These are phyloP conservation scores for Abrostola tripartita DNA, from an alignment of 2,888 invertebrate species.

Conservation along the genomic window DNA sequence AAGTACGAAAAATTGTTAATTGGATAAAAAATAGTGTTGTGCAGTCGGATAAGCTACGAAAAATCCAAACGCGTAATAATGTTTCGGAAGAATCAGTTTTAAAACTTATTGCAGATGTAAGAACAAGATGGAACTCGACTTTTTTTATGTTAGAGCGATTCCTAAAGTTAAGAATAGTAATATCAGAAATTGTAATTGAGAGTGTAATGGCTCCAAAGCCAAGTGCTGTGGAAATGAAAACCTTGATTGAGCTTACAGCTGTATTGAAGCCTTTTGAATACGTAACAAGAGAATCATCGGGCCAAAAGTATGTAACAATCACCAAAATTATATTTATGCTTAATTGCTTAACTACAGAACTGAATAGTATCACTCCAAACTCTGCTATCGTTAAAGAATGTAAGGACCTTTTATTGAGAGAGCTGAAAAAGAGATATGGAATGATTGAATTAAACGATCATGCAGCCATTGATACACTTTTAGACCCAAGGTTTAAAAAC, in stretches of 20 bases:
- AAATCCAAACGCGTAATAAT: constrained; percentile 50
- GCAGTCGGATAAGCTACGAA: constrained; percentile 49
- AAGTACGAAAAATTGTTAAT: constrained; percentile 49
- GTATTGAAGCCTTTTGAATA: constrained; percentile 49
- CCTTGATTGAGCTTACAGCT: constrained; percentile 44
- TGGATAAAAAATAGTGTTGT: constrained; percentile 49
- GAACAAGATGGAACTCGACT: constrained; percentile 49
- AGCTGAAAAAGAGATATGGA: constrained; percentile 54
- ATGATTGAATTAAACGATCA: constrained; percentile 56
- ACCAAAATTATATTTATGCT: constrained; percentile 61
- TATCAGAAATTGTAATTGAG: constrained; percentile 55
- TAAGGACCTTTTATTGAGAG: constrained; percentile 50
- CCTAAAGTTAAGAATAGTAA: constrained; percentile 39
- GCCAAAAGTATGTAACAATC: constrained; percentile 55
- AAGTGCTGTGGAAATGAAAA: constrained; percentile 40
- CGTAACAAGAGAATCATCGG: constrained; percentile 58
- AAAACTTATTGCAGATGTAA: constrained; percentile 50
- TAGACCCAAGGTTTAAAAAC: constrained; percentile 59
- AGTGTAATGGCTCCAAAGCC: constrained; percentile 52
- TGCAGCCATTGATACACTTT: constrained; percentile 49
- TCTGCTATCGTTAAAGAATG: constrained; percentile 50
- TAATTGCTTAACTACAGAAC: constrained; percentile 57
- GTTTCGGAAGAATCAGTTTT: constrained; percentile 45
- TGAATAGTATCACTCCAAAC: constrained; percentile 53
- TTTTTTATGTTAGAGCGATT: constrained; percentile 53